Evolutionary conservation across 1,140 invertebrate species (phyloP), one percentile per base, ranked within the genome.

Genomic region (Monomorium pharaonis): DNA sequence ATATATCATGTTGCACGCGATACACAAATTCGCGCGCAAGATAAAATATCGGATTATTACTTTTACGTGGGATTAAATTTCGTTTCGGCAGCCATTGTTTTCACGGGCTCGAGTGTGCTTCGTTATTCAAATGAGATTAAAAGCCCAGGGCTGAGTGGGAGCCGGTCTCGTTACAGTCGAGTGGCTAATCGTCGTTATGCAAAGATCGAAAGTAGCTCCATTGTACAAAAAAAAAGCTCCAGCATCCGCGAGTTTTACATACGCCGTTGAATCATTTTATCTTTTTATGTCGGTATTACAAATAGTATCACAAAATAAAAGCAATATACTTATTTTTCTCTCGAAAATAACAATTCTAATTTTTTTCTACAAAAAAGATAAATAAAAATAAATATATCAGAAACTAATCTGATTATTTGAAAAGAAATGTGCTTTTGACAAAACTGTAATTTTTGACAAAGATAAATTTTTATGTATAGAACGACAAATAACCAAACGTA

Each of bases 91-190:
- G 67, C 78, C 78, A 83, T 83, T 83, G 78, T 83, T 83, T 83
- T 83, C 78, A 74, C 78, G 78, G 42, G 78, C 78, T 83, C 78
- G 78, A 83, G 78, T 74, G 81, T 84, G 74, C 81, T 77, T 84
- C 81, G 81, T 84, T 84, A 84, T 77, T 77, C 70, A 84, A 84
- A 84, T 77, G 81, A 84, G 81, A 84, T 84, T 84, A 77, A 84
- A 84, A 77, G 74, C 70, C 81, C 81, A 14, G 58, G 81, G 72
- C 56, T 51, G 81, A 84, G 78, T 83, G 78, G 67, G 24, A 72
- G 65, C 78, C 67, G 78, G 78, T 83, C 78, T 83, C 78, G 78
- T 83, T 83, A 83, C 78, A 83, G 78, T 83, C 78, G 78, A 83
- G 78, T 83, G 78, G 78, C 74, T 84, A 84, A 84, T 84, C 81